Percentiles rank a stretch among this genome's conserved stretches.
phyloP scores from a whole-genome alignment of 2,797 vertebrate species.

The Gouania willdenowi region DNA sequence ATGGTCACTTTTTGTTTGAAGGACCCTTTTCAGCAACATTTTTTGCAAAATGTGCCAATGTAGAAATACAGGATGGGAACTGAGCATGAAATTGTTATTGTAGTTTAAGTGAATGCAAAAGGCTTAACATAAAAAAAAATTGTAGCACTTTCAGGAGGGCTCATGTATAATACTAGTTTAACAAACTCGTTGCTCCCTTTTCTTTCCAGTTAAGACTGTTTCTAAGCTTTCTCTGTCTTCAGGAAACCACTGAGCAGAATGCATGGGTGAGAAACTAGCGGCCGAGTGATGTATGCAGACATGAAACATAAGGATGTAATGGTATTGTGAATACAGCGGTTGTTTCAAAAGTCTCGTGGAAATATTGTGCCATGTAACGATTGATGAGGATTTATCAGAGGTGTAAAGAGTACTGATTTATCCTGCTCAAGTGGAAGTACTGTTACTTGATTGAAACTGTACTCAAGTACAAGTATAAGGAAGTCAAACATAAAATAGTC shows the following conservation, averaged over 20 bases:
- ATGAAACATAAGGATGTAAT: too few relatives aligned
- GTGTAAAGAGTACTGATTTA: too few relatives aligned
- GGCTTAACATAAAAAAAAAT: slow-evolving; percentile 3
- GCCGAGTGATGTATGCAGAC: slow-evolving; percentile 28
- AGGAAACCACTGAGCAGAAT: slow-evolving; percentile 10
- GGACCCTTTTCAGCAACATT: too few relatives aligned
- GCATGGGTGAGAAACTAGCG: slow-evolving; percentile 6
- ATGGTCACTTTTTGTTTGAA: background rate
- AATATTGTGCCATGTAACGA: too few relatives aligned
- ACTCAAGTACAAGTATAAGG: too few relatives aligned
- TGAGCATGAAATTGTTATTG: background rate
- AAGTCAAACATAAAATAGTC: too few relatives aligned
- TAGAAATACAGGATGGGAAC: background rate
- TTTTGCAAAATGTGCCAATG: background rate
- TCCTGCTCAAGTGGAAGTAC: too few relatives aligned
- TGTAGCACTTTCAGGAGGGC: slow-evolving; percentile 1
- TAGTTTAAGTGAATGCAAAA: slow-evolving; percentile 1
- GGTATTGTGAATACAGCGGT: too few relatives aligned
- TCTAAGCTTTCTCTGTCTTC: slow-evolving; percentile 5
- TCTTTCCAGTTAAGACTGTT: slow-evolving; percentile 12
- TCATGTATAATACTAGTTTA: slow-evolving; percentile 9
- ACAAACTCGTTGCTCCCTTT: background rate
- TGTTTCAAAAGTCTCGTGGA: too few relatives aligned
- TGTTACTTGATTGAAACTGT: too few relatives aligned
- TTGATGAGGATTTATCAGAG: too few relatives aligned